Evolutionary conservation across 1,140 invertebrate species (phyloP), one percentile per base, ranked within the genome.

Genomic region (Solenopsis fugax): DNA sequence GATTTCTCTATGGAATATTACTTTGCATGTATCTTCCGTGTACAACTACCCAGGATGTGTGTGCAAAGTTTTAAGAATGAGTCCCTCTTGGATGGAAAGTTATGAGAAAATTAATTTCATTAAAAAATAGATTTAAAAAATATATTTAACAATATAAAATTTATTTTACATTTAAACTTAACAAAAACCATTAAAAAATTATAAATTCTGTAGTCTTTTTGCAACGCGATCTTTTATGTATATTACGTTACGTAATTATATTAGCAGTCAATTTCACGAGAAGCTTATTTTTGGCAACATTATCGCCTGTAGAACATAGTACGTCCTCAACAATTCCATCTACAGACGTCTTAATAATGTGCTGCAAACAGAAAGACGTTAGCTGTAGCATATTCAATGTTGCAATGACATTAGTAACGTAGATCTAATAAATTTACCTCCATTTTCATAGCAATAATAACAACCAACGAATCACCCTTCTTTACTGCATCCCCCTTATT

Each of bases 381-480:
- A 78, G 24, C 1, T 77, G 52, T 18, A 12, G 64, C 2, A 76
- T 18, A 9, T 7, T 34, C 9, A 24, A 29, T 29, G 2, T 16
- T 12, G 9, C 54, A 1, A 72, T 29, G n/a, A 54, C 6, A 58
- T 48, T 37, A 56, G n/a, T n/a, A 50, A 84, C 5, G 9, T 6
- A 65, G 29, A 56, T 80, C 12, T 13, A 75, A 54, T 75, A 75
- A 48, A 92, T 93, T 95, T 94, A 97, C 97, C 96, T 99, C 99
- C 99, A 99, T 99, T 96, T 99, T 99, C 99, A 99, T 99, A 10
- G 99, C 99, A 85, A 99, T 98, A 92, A 99, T 97, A 60, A 99
- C 97, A 56, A 99, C 96, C 0, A 99, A 94, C 0, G 98, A 96
- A 93, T 99, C 98, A 0, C 98, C 98, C 93, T 97, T 96, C 86